phyloP scores from a whole-genome alignment of 2,113 vertebrate species.

The Albula glossodonta region DNA sequence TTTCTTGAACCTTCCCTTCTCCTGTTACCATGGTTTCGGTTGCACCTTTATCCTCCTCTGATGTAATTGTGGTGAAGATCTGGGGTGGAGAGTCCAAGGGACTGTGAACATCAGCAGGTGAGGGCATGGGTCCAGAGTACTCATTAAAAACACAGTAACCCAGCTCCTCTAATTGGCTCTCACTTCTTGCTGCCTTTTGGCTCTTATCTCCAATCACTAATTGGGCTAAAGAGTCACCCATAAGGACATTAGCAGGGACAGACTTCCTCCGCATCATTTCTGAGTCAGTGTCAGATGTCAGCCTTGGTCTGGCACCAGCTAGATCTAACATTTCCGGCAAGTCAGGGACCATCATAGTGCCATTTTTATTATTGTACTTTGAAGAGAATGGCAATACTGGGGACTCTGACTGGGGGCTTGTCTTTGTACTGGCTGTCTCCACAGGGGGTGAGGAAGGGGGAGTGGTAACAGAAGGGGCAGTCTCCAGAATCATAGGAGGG shows the following conservation, averaged over 20 bases:
- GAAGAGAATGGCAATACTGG: conserved; percentile 75
- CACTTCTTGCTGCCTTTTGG: conserved; percentile 78
- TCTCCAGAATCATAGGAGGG: conserved; percentile 75
- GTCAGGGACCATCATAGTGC: conserved; percentile 88
- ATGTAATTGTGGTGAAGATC: conserved; percentile 64
- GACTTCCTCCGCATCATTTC: conserved; percentile 80
- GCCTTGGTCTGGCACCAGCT: conserved; percentile 83
- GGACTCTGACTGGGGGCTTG: conserved; percentile 70
- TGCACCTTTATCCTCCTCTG: conserved; percentile 63
- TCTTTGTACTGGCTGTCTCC: conserved; percentile 49
- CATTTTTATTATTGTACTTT: conserved; percentile 86
- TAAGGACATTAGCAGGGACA: conserved; percentile 71
- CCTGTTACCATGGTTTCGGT: neutral
- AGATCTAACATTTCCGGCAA: conserved; percentile 96
- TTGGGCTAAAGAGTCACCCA: conserved; percentile 72
- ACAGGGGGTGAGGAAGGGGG: conserved; percentile 68
- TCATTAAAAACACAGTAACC: conserved; percentile 99
- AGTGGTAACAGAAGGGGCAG: conserved; percentile 63
- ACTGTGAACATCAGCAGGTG: conserved; percentile 82
- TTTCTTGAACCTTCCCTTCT: conserved; percentile 28
- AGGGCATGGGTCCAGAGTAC: conserved; percentile 94
- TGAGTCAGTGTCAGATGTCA: conserved; percentile 83
- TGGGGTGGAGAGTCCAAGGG: conserved; percentile 62
- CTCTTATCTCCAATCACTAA: conserved; percentile 76
- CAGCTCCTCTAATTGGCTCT: conserved; percentile 91